Percentiles rank a stretch among this genome's conserved stretches.
phyloP scores from a whole-genome alignment of 2,797 vertebrate species.

The Malacoctenus gilli region DNA sequence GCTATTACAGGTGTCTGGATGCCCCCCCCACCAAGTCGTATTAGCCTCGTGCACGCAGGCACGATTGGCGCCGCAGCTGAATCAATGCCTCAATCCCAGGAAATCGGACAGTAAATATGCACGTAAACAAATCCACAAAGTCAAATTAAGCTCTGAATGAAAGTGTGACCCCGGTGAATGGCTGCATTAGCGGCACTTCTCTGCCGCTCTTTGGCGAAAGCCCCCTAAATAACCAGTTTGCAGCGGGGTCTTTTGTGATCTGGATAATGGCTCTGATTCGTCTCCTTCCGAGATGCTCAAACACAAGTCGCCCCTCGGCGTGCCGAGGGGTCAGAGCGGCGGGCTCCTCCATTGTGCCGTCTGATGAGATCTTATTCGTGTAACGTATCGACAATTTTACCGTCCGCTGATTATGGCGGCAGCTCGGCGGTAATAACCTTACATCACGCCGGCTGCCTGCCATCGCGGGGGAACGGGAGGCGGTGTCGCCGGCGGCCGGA shows the following conservation, averaged over 20 bases:
- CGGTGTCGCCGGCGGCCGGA: constrained; percentile 12
- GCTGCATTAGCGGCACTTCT: neutral
- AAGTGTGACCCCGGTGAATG: neutral
- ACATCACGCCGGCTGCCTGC: constrained; percentile 16
- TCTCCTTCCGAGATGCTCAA: constrained; percentile 16
- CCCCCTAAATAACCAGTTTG: too few species aligned
- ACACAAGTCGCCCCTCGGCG: neutral
- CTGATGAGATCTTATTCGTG: constrained; percentile 59
- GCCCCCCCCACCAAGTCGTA: too few species aligned
- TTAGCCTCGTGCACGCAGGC: too few species aligned
- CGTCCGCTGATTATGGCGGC: constrained; percentile 37
- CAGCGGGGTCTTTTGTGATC: neutral
- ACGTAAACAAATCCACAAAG: constrained; percentile 18
- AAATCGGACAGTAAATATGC: constrained; percentile 13
- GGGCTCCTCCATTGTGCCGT: too few species aligned
- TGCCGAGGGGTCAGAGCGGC: constrained; percentile 29
- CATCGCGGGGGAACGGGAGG: neutral
- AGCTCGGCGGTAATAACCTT: constrained; percentile 25
- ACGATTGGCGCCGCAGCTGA: constrained; percentile 6
- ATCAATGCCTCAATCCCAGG: constrained; percentile 14
- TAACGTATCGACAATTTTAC: constrained; percentile 34
- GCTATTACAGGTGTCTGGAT: too few species aligned
- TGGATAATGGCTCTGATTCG: constrained; percentile 27
- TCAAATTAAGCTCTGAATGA: constrained; percentile 16
- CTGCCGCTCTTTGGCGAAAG: too few species aligned